Evolutionary conservation across 2,888 invertebrate species (phyloP), one percentile per base, ranked within the genome.

Genomic region (Clistopyga incitator): DNA sequence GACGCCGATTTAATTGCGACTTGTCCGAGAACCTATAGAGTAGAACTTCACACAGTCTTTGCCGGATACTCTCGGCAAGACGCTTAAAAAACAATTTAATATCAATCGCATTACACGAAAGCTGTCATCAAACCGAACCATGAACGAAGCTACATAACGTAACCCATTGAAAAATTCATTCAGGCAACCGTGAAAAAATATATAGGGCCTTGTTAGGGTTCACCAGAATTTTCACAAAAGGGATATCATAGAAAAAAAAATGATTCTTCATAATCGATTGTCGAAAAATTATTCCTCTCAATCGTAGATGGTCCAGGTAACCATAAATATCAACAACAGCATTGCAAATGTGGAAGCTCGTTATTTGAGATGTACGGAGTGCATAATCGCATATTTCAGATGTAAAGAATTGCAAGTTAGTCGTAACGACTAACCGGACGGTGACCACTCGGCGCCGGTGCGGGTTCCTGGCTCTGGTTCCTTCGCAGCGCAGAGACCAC

Each of bases 1-100:
- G 83, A 74, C 86, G 84, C 84, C 87, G 88, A 90, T 90, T 89
- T 90, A 90, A 90, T 90, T 90, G 88, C 86, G 85, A 87, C 88
- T 90, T 88, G 88, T 89, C 88, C 90, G 87, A 86, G 87, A 38
- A 61, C 8, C 8, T 34, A n/a, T 34, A 34, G 59, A 34, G 18
- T 6, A 15, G 34, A 0, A 59, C 29, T 29, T 59, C 29, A 15
- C 59, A 59, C 15, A n/a, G 59, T 29, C 29, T n/a, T 59, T 59
- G 13, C 8, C n/a, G 2, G 20, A 25, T 18, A 18, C 18, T 18
- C 15, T 23, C 23, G 54, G 23, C n/a, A 23, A 56, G 29, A 29
- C 29, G 25, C 8, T 59, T 34, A 59, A 59, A 34, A 59, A 59
- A 6, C 34, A 34, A 3, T 34, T 34, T 61, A 11, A 15, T 23